Conservation (phyloP, 1,140 invertebrate genomes). For the Teleogryllus occipitalis region DNA sequence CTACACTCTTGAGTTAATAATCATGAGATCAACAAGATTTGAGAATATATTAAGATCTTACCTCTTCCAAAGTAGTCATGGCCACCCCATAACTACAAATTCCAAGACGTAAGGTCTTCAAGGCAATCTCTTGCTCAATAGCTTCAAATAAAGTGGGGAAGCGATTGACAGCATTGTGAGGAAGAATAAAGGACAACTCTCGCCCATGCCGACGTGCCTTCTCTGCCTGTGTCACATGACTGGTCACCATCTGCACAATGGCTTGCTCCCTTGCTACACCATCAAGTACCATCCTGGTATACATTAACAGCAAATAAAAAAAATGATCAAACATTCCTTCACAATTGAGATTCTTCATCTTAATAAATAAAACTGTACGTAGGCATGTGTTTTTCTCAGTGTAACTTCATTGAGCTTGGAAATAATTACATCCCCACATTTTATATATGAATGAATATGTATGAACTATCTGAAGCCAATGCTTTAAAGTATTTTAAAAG, state of each 20-base stretch:
- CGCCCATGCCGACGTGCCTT: constrained; percentile 60
- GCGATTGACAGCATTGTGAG: constrained; percentile 60
- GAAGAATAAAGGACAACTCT: constrained; percentile 66
- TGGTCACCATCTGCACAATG: constrained; percentile 52
- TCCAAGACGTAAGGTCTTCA: constrained; percentile 51
- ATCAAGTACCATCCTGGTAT: constrained; percentile 40
- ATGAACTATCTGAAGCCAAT: no score
- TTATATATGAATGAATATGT: no score
- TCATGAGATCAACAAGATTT: not conserved
- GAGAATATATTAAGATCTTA: constrained; percentile 30
- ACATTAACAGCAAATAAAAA: no score
- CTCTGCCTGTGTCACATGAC: constrained; percentile 57
- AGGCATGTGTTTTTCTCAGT: no score
- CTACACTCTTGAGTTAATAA: not conserved
- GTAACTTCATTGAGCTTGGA: no score
- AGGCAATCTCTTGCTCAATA: constrained; percentile 63
- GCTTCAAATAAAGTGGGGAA: constrained; percentile 65
- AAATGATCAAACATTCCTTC: no score
- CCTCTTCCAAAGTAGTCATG: constrained; percentile 90
- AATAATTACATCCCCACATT: no score
- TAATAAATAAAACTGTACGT: no score
- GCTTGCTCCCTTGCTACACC: constrained; percentile 49
- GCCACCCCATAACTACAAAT: constrained; percentile 85
- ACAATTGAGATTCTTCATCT: no score
- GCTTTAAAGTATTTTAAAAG: no score